These are phyloP conservation scores for Sinopyrophorus schimmeli DNA, from an alignment of 2,888 invertebrate species.

Conservation along the genomic window DNA sequence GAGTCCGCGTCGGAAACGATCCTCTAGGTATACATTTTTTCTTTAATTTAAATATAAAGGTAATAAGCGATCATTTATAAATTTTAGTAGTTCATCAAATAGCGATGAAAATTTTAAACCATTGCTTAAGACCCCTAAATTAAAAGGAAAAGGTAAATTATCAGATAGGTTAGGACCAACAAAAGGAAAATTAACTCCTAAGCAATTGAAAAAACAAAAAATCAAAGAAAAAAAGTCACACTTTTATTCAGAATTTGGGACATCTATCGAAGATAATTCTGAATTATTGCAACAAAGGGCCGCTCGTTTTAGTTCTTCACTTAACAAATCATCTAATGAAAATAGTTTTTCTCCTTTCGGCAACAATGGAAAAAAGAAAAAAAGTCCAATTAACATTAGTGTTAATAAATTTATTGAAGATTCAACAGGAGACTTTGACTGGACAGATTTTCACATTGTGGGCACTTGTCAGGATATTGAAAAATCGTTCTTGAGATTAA, in stretches of 20 bases:
- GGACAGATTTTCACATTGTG: slow-evolving; percentile 86
- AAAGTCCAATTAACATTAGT: slow-evolving; percentile 3
- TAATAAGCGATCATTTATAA: too few species aligned
- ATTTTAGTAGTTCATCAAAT: slow-evolving; percentile 18
- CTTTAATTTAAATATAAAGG: too few species aligned
- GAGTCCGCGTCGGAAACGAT: slow-evolving; percentile 46
- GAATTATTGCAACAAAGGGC: slow-evolving; percentile 86
- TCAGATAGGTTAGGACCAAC: slow-evolving; percentile 62
- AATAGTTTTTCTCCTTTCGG: slow-evolving; percentile 14
- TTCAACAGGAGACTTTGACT: slow-evolving; percentile 74
- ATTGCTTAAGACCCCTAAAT: slow-evolving; percentile 45
- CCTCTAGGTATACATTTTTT: slow-evolving; percentile 46
- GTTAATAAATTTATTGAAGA: slow-evolving; percentile 58
- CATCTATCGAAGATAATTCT: slow-evolving; percentile 69
- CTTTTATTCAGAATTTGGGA: slow-evolving; percentile 69
- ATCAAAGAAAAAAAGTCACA: slow-evolving; percentile 62
- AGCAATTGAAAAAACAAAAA: slow-evolving; percentile 58
- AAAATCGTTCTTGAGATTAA: slow-evolving; percentile 94
- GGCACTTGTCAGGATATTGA: slow-evolving; percentile 94
- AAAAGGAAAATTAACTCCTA: slow-evolving; percentile 49
- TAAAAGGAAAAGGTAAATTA: slow-evolving; percentile 57
- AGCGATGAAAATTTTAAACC: slow-evolving; percentile 51
- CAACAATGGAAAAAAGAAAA: slow-evolving; percentile 33
- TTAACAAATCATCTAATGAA: slow-evolving; percentile 20
- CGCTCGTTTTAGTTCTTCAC: slow-evolving; percentile 74